phyloP scores from a whole-genome alignment of 2,797 vertebrate species.

The Melopsittacus undulatus region DNA sequence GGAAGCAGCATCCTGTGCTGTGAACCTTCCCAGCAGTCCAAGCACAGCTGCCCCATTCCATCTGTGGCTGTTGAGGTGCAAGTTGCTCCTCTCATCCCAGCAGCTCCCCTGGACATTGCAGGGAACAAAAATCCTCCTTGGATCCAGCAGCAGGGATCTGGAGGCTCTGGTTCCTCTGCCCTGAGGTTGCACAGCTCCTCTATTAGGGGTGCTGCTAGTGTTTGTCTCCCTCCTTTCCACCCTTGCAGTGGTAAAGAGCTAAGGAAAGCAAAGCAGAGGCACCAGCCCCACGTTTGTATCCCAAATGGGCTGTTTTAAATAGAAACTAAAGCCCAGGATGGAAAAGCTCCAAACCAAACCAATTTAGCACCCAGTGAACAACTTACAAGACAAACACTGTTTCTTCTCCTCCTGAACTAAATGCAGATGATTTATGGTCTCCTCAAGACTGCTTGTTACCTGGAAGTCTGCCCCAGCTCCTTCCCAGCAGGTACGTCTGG shows the following conservation, averaged over 20 bases:
- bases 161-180: not conserved
- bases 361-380: constrained; percentile 19
- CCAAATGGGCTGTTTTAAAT: not conserved
- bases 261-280: not conserved
- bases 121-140: not conserved
- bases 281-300: not conserved
- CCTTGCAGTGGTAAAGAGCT: not conserved
- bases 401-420: not conserved
- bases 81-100: not conserved
- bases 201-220: not conserved
- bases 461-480: not conserved
- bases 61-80: fast-evolving
- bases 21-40: not conserved
- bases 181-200: not conserved
- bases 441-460: not conserved
- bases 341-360: constrained; percentile 38
- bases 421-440: not conserved
- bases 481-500: not conserved
- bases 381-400: not conserved
- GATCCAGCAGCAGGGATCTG: not conserved
- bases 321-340: not conserved
- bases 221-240: not conserved
- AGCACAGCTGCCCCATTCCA: not conserved
- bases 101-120: not conserved
- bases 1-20: not conserved